Evolutionary conservation across 2,888 invertebrate species (phyloP), one percentile per base, ranked within the genome.

Genomic region (Philonicus albiceps): DNA sequence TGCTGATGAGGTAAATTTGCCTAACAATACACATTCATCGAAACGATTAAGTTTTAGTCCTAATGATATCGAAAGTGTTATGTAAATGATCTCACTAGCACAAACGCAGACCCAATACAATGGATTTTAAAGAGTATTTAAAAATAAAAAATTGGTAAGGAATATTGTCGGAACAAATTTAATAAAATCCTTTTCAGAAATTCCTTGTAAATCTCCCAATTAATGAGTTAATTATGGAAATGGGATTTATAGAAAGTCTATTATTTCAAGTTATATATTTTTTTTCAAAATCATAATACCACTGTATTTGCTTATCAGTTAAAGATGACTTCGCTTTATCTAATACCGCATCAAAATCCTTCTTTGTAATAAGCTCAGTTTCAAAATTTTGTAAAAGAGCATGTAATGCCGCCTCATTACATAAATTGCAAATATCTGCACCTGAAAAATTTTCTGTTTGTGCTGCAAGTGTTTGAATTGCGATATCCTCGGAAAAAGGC

Each of bases 341-440:
- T 5, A 94, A 88, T n/a, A 93, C 93, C 75, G 89, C 87, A 5
- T 90, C 86, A 89, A 93, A 93, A 90, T 94, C 92, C 16, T 89
- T 88, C 81, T 90, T 88, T 64, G 89, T 89, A 7, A 94, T 91
- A 55, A 89, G 80, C 3, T 89, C 87, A 1, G 90, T 90, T 76
- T 91, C 88, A 88, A 92, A 92, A 88, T 93, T 91, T 72, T 93
- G 93, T 73, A 93, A 92, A 88, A 95, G 91, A 1, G 95, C 94
- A 88, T 91, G 90, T 87, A 95, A 90, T 31, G 94, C 95, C 2
- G 95, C 95, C 92, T 95, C 95, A 89, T 93, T 93, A 89, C 94
- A 94, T 6, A 95, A 90, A 90, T 93, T 94, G 89, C 93, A 93
- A 30, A 95, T 90, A 91, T 95, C 95, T 19, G 95, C 95, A n/a